These are phyloP conservation scores for Apotomis betuletana DNA, from an alignment of 2,888 invertebrate genomes.

Conservation along the genomic window DNA sequence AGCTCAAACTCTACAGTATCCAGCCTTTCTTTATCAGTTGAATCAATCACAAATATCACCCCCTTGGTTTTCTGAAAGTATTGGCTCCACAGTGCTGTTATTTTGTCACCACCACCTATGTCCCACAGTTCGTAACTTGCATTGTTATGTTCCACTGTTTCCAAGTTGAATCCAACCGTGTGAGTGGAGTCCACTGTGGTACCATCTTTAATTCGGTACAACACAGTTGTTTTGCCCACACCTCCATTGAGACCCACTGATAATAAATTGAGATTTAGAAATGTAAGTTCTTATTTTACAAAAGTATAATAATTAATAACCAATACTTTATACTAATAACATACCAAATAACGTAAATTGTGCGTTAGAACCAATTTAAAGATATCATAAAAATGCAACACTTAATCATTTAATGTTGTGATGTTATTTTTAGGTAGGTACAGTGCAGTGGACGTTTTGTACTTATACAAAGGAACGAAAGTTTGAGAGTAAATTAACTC, in stretches of 20 bases:
- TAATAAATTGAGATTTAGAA: not conserved
- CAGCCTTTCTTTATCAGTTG: constrained; percentile 28
- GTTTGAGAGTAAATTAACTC: too few species aligned
- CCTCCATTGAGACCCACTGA: constrained; percentile 40
- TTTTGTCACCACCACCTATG: constrained; percentile 36
- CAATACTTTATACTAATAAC: too few species aligned
- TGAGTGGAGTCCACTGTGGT: constrained; percentile 6
- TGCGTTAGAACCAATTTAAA: too few species aligned
- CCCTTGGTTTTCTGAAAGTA: constrained; percentile 30
- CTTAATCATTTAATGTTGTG: too few species aligned
- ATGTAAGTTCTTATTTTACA: too few species aligned
- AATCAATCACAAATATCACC: constrained; percentile 37
- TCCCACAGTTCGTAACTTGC: constrained; percentile 29
- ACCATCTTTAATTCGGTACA: constrained; percentile 29
- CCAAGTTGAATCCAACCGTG: constrained; percentile 34
- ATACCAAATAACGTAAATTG: too few species aligned
- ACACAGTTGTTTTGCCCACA: constrained; percentile 36
- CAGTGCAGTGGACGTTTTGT: too few species aligned
- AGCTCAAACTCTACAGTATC: constrained; percentile 27
- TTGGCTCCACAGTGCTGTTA: constrained; percentile 29
- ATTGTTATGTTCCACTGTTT: constrained; percentile 29
- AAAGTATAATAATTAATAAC: too few species aligned
- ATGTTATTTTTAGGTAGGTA: too few species aligned
- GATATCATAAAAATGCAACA: too few species aligned
- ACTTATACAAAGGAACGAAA: too few species aligned